phyloP scores from a whole-genome alignment of 2,888 invertebrate species.

The Caenorhabditis macrosperma region DNA sequence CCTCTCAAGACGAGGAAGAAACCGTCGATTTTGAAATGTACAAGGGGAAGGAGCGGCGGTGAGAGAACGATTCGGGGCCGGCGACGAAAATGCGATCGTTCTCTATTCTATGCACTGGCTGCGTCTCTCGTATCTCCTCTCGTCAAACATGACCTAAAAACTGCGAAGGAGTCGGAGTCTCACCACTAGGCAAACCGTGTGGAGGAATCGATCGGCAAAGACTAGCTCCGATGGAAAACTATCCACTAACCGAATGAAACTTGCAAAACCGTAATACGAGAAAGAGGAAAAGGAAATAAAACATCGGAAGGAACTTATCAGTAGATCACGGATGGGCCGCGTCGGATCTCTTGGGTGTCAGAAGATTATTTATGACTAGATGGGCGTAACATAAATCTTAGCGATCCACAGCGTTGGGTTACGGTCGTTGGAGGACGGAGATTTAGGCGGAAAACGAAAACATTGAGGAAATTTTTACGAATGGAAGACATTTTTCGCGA shows the following conservation, averaged over 20 bases:
- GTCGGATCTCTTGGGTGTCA: conserved; percentile 28
- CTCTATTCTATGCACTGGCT: conserved; percentile 2
- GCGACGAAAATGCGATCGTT: conserved; percentile 24
- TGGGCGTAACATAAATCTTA: background rate
- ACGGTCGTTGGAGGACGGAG: too few species aligned
- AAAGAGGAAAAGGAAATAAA: background rate
- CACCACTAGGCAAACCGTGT: conserved; percentile 8
- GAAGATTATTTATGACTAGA: conserved; percentile 43
- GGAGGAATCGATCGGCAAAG: background rate
- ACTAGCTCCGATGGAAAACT: background rate
- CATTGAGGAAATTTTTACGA: too few species aligned
- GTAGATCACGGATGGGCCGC: conserved; percentile 16
- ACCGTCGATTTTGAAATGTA: conserved; percentile 23
- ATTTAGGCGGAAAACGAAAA: too few species aligned
- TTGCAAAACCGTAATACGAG: too few species aligned
- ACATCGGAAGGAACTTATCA: conserved; percentile 10
- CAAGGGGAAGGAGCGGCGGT: background rate
- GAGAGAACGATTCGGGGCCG: background rate
- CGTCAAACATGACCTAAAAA: conserved; percentile 55
- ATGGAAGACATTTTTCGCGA: too few species aligned
- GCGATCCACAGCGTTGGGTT: background rate
- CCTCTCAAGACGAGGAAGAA: conserved; percentile 1
- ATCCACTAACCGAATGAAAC: background rate
- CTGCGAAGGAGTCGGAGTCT: conserved; percentile 11
- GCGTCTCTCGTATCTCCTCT: conserved; percentile 13